These are phyloP conservation scores for Chrosomus eos DNA, from an alignment of 2,797 vertebrate species.

Conservation along the genomic window DNA sequence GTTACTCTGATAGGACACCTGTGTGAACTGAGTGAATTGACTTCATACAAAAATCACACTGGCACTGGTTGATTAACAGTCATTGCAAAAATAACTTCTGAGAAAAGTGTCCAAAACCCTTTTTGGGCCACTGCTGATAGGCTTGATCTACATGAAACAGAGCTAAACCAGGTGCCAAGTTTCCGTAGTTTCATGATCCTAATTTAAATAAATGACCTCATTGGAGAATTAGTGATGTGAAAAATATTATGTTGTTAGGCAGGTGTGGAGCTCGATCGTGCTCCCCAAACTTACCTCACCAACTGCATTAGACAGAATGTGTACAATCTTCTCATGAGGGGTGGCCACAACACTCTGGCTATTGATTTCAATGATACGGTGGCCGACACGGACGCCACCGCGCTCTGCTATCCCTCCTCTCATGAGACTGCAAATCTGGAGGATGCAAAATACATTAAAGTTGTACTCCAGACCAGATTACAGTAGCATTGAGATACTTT, in stretches of 20 bases:
- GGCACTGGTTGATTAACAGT: neutral
- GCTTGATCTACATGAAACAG: neutral
- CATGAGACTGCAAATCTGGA: slow-evolving; percentile 97
- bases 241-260: slow-evolving; percentile 22
- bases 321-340: slow-evolving; percentile 95
- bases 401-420: slow-evolving; percentile 95
- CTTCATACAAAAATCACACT: neutral
- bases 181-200: neutral
- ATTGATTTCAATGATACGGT: slow-evolving; percentile 97
- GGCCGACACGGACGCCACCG: slow-evolving; percentile 95
- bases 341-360: slow-evolving; percentile 96
- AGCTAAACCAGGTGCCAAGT: neutral
- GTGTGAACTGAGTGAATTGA: neutral
- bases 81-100: neutral
- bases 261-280: neutral
- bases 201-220: slow-evolving; percentile 5
- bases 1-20: neutral
- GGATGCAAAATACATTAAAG: neutral
- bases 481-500: neutral
- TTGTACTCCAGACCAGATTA: neutral
- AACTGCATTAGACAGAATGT: slow-evolving; percentile 94
- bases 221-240: slow-evolving; percentile 1
- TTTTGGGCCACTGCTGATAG: neutral
- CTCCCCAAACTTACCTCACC: slow-evolving; percentile 84
- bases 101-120: neutral